Percentiles rank a stretch among this genome's conserved stretches.
phyloP scores from a whole-genome alignment of 35 echinoderm and acorn worm genomes.

The Diadema setosum region DNA sequence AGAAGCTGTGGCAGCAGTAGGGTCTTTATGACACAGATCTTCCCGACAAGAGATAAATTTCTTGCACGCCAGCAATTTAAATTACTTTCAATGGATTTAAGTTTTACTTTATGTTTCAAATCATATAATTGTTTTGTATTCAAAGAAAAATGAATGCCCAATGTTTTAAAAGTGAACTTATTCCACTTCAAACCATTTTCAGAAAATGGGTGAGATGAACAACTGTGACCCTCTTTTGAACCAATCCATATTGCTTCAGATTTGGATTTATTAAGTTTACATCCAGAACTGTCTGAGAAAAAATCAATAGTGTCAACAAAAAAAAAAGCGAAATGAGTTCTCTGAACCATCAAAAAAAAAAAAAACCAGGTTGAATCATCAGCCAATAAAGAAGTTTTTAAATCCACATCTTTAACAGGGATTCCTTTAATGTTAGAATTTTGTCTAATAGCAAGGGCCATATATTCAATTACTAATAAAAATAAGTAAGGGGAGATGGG shows the following conservation, averaged over 20 bases:
- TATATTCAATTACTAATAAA: too few relatives aligned
- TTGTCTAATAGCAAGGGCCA: background rate
- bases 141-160: background rate
- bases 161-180: background rate
- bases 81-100: background rate
- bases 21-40: background rate
- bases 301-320: background rate
- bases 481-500: too few relatives aligned
- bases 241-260: too few relatives aligned
- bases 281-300: too few relatives aligned
- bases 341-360: background rate
- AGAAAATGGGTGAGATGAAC: too few relatives aligned
- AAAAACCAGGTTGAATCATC: background rate
- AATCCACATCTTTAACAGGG: too few relatives aligned
- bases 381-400: background rate
- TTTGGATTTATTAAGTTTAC: too few relatives aligned
- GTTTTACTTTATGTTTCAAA: background rate
- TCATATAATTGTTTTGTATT: background rate
- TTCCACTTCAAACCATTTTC: background rate
- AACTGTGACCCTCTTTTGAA: too few relatives aligned
- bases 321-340: background rate
- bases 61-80: background rate
- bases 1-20: background rate
- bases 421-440: background rate
- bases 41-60: too few relatives aligned